Percentiles rank a stretch among this genome's conserved stretches.
Evolutionary conservation across 30 jellyfish, hydroid and myxozoan species (phyloP).

Genomic region (Cassiopea xamachana): DNA sequence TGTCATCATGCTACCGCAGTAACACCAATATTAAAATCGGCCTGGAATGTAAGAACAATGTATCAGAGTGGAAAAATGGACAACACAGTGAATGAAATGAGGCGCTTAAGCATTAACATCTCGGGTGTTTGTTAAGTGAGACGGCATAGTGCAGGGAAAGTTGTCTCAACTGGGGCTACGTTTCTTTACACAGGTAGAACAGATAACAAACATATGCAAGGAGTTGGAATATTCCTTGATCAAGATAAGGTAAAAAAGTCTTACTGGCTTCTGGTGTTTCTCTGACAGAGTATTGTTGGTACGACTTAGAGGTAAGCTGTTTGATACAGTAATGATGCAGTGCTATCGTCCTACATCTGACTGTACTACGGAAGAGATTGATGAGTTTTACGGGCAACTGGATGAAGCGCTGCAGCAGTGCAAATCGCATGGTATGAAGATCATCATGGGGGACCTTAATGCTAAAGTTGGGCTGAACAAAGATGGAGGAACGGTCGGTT

Average conservation of each 20-base stretch:
- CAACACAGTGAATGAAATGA: not conserved
- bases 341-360: not conserved
- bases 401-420: not conserved
- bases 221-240: constrained; percentile 28
- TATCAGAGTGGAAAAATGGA: constrained; percentile 24
- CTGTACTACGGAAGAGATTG: not conserved
- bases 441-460: not conserved
- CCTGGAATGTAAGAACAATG: constrained; percentile 45
- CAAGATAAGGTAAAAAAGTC: not conserved
- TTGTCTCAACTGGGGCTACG: not conserved
- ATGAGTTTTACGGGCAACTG: not conserved
- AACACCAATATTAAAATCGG: not conserved
- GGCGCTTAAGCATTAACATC: not conserved
- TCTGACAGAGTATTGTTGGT: not conserved
- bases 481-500: not conserved
- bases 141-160: constrained; percentile 19
- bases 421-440: not conserved
- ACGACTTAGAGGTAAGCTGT: not conserved
- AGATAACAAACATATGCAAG: not conserved
- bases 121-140: constrained; percentile 8
- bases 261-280: not conserved
- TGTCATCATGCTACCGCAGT: constrained; percentile 24
- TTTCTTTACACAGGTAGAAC: constrained; percentile 8
- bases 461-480: not conserved
- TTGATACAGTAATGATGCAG: not conserved